A percentile compares a stretch with the other conserved stretches of the same genome.
Conservation (phyloP, 2,888 invertebrate genomes). For the Auanema sp. region DNA sequence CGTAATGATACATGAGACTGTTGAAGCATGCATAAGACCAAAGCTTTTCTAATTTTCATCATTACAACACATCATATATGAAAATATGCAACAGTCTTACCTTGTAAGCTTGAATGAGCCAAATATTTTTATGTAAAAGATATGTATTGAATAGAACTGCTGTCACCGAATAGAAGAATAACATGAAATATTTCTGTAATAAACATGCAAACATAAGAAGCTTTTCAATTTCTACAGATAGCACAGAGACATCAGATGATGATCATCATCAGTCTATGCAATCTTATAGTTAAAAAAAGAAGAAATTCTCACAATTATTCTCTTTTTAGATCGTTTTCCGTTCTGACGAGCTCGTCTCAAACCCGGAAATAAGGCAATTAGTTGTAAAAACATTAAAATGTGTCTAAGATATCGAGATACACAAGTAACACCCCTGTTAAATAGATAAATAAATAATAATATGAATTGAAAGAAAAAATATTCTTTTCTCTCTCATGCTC, state of each 20-base stretch:
- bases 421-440: constrained; percentile 46
- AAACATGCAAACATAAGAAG: neutral
- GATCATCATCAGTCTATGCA: no score
- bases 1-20: constrained; percentile 56
- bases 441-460: constrained; percentile 14
- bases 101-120: constrained; percentile 37
- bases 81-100: constrained; percentile 10
- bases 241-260: no score
- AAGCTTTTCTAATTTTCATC: constrained; percentile 36
- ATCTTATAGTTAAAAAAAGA: no score
- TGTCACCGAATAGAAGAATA: constrained; percentile 31
- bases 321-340: constrained; percentile 9
- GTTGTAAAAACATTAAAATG: constrained; percentile 39
- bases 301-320: constrained; percentile 6
- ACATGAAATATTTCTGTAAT: constrained; percentile 34
- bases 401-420: constrained; percentile 46
- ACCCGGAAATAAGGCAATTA: constrained; percentile 48
- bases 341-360: constrained; percentile 21
- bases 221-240: neutral
- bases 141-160: constrained; percentile 49
- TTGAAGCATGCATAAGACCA: constrained; percentile 55
- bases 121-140: constrained; percentile 41
- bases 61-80: no score
- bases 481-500: no score
- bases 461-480: constrained; percentile 4